These are phyloP conservation scores for Oxycera nigricornis DNA, from an alignment of 2,888 invertebrate genomes.

Conservation along the genomic window DNA sequence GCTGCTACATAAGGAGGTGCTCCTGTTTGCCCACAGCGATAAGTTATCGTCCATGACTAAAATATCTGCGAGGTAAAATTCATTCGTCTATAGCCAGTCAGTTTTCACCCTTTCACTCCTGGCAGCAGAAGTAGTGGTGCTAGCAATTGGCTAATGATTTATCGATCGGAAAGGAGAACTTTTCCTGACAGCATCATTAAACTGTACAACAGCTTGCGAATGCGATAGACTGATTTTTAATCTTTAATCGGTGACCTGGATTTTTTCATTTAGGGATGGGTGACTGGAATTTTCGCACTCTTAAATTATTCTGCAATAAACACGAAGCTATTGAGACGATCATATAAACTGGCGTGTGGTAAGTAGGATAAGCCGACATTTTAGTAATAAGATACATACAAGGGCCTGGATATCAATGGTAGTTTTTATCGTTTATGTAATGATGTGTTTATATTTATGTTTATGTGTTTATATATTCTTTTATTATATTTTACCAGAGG, in stretches of 20 bases:
- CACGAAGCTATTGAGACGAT: too few relatives aligned
- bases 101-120: constrained; percentile 8
- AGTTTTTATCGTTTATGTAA: neutral
- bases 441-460: neutral
- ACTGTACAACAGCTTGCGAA: too few relatives aligned
- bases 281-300: too few relatives aligned
- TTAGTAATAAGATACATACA: too few relatives aligned
- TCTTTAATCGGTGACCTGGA: too few relatives aligned
- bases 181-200: too few relatives aligned
- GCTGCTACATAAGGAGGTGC: neutral
- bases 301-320: too few relatives aligned
- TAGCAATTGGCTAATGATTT: constrained; percentile 16
- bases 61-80: neutral
- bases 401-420: neutral
- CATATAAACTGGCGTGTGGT: too few relatives aligned
- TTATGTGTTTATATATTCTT: neutral
- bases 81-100: neutral
- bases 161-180: too few relatives aligned
- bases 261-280: too few relatives aligned
- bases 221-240: too few relatives aligned
- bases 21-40: neutral
- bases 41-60: neutral
- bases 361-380: too few relatives aligned
- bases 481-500: neutral
- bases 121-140: neutral